Percentiles rank a stretch among this genome's conserved stretches.
phyloP scores from a whole-genome alignment of 2,113 vertebrate species.

The Rhadina sibilatrix region DNA sequence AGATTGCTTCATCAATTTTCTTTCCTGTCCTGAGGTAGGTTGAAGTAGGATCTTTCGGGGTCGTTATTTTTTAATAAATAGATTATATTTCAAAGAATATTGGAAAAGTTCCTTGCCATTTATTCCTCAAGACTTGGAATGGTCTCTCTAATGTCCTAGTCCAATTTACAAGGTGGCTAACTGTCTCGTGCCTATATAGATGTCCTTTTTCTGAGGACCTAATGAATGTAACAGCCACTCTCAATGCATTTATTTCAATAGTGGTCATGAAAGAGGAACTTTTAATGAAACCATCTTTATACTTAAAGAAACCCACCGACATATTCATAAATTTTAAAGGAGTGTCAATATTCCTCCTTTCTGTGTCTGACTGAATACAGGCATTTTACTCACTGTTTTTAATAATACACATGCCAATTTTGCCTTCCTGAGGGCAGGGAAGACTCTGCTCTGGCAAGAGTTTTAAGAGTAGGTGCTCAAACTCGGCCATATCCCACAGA shows the following conservation, averaged over 20 bases:
- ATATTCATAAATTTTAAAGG: not conserved
- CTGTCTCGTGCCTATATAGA: not conserved
- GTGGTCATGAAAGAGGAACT: not conserved
- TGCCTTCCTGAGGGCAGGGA: not conserved
- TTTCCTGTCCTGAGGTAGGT: not conserved
- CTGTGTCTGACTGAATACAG: not conserved
- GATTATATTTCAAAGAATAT: not conserved
- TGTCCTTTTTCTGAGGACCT: not conserved
- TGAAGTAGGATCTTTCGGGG: not conserved
- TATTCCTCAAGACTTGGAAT: not conserved
- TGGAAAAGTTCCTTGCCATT: not conserved
- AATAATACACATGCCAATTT: not conserved
- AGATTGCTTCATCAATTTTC: not conserved
- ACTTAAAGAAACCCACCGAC: not conserved
- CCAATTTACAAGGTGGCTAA: not conserved
- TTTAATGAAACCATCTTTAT: not conserved
- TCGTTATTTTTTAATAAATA: not conserved
- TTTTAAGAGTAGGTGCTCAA: not conserved
- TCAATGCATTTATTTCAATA: not conserved
- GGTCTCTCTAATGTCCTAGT: not conserved
- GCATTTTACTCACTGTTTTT: not conserved
- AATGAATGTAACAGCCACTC: not conserved
- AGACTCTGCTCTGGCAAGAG: not conserved
- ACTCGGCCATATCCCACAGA: fast-evolving
- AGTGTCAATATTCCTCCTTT: not conserved